Evolutionary conservation across 2,113 vertebrate genomes (phyloP), one percentile per base, ranked within the genome.

Genomic region (Hipposideros armiger): DNA sequence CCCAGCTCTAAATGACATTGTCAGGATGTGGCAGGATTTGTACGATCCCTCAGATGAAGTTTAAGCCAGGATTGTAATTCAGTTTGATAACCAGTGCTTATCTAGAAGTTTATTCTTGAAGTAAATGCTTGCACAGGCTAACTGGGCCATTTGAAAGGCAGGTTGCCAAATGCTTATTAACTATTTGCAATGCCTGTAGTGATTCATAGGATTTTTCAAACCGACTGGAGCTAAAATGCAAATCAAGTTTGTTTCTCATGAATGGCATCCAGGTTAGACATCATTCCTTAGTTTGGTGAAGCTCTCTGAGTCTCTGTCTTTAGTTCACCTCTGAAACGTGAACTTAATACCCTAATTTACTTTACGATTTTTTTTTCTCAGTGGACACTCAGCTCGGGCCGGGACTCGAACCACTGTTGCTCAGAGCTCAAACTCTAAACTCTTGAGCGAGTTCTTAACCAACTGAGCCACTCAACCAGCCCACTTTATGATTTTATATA

Each of bases 141-240:
- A 40, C 62, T 60, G 50, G 30, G 45, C 15, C n/a, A 54, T 90
- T 80, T 87, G 52, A 81, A 92, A 96, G 4, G 80, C 64, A 92
- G 81, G 11, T 24, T 92, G 36, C 20, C 32, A 78, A 69, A 64
- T 94, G 67, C 20, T 92, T 85, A 50, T 78, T 77, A 85, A n/a
- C 28, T 54, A 67, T 60, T 93, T 92, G 87, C 95, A 95, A 92
- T 91, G 92, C 26, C 50, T 78, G 0, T 76, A 58, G 42, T 69
- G 82, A 77, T 70, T 70, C 77, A 74, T 60, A 83, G 17, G 94
- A 84, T 56, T 94, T 93, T 95, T 92, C 54, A 87, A 67, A 87
- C 17, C 11, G 30, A 81, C 9, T 92, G 74, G 62, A 87, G 47
- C 11, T 60, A 94, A 85, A 76, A 58, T 90, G n/a, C 5, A 92